Percentiles rank a stretch among this genome's conserved stretches.
Evolutionary conservation across 2,113 vertebrate species (phyloP).

Genomic region (Lycaon pictus): DNA sequence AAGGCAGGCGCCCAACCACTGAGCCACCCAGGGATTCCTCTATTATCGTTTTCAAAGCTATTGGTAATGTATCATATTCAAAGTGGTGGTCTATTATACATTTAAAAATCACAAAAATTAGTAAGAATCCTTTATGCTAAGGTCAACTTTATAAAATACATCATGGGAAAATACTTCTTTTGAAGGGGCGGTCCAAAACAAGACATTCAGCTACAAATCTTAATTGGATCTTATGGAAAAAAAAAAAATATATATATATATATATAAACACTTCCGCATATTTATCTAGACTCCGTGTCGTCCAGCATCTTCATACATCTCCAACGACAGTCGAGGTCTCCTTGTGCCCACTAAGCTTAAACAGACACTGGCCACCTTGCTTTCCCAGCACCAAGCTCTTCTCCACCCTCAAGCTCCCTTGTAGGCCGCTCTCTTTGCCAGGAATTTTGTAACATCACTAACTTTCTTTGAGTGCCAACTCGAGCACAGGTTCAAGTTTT

Average conservation of each 20-base stretch:
- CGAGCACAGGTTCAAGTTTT: not conserved
- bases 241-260: not conserved
- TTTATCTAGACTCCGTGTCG: not conserved
- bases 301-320: not conserved
- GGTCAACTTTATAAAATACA: not conserved
- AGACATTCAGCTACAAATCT: not conserved
- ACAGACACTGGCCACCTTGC: not conserved
- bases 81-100: not conserved
- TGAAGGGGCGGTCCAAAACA: not conserved
- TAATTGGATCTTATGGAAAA: not conserved
- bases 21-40: too few species aligned
- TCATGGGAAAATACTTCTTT: not conserved
- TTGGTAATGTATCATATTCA: not conserved
- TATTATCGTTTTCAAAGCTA: not conserved
- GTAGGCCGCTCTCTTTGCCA: not conserved
- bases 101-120: not conserved
- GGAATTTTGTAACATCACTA: not conserved
- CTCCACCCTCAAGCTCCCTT: not conserved
- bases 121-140: not conserved
- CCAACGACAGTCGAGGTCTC: too few species aligned
- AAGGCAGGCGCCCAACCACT: too few species aligned
- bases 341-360: not conserved
- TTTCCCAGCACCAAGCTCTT: not conserved
- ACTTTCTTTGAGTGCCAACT: not conserved
- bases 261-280: not conserved